Base-by-base conservation (phyloP, 1,140 invertebrate species). In the Adelges cooleyi region DNA sequence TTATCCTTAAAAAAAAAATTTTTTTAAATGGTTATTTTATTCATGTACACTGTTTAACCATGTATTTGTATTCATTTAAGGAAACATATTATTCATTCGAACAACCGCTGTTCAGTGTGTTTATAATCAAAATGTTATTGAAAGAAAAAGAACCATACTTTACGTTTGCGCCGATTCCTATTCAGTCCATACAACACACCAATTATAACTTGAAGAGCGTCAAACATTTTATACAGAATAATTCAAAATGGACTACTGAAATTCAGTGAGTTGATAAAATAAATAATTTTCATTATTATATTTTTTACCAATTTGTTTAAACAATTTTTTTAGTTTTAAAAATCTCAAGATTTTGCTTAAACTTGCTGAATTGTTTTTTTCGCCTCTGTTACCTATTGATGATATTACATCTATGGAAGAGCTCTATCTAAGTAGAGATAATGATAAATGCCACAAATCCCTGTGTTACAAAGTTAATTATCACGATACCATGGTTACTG, bases 51-150 rank as follows among this genome's bases (percentile, higher is more conserved):
- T n/a, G n/a, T n/a, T n/a, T n/a, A n/a, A n/a, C n/a, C n/a, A n/a
- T n/a, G n/a, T n/a, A n/a, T n/a, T n/a, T n/a, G n/a, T n/a, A n/a
- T n/a, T n/a, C n/a, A n/a, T n/a, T n/a, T n/a, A n/a, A n/a, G n/a
- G n/a, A n/a, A n/a, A n/a, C n/a, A n/a, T n/a, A n/a, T 1, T 62
- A 46, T 46, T 62, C 56, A 48, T 62, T 62, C 22, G 56, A 62
- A 62, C 56, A 62, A 48, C 56, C 56, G 10, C 33, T 62, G 20
- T 62, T 62, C 2, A 62, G 38, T n/a, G 27, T 33, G 6, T 62
- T 62, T 29, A 62, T 62, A 20, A 62, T 13, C 20, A 46, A 33
- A 46, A 33, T 62, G 3, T 33, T 62, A 62, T 33, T 62, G 13
- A 62, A 62, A 20, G 10, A 62, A 48, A 48, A 11, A 20, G 56